Percentiles rank a stretch among this genome's conserved stretches.
Conservation (phyloP, 2,113 vertebrate genomes). For the Indicator maculatus region DNA sequence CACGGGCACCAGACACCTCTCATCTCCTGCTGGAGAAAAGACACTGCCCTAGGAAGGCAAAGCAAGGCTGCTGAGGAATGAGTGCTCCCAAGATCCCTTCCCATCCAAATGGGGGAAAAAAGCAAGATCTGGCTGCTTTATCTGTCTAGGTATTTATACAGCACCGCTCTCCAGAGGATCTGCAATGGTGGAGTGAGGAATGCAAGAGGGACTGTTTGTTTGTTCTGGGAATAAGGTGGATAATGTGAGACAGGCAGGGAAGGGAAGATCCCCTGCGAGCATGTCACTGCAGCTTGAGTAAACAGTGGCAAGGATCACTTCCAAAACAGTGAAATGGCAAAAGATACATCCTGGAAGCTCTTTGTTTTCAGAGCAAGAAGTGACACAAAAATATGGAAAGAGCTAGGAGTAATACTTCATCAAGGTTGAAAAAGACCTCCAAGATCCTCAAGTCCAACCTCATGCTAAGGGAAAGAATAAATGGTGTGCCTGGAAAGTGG, state of each 20-base stretch:
- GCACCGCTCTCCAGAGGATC: background rate
- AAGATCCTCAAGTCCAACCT: no score
- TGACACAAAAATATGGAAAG: constrained; percentile 6
- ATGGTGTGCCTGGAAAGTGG: no score
- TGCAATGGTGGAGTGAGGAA: background rate
- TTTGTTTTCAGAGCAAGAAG: constrained; percentile 16
- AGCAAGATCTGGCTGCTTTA: constrained; percentile 25
- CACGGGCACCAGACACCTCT: constrained; percentile 29
- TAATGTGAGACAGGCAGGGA: background rate
- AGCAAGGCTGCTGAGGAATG: background rate
- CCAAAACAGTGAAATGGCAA: background rate
- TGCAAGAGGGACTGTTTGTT: constrained; percentile 23
- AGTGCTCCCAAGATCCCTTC: background rate
- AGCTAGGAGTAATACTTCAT: background rate
- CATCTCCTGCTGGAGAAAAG: background rate
- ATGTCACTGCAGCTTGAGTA: background rate
- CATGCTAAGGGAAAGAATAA: no score
- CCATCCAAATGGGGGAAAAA: background rate
- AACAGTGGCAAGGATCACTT: background rate
- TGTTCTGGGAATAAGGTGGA: constrained; percentile 29
- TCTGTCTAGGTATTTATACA: constrained; percentile 40
- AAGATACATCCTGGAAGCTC: background rate
- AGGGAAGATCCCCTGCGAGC: background rate
- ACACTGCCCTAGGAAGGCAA: constrained; percentile 28
- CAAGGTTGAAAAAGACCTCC: no score